These are phyloP conservation scores for Graphium colonna DNA, from an alignment of 2,888 invertebrate genomes.

Conservation along the genomic window DNA sequence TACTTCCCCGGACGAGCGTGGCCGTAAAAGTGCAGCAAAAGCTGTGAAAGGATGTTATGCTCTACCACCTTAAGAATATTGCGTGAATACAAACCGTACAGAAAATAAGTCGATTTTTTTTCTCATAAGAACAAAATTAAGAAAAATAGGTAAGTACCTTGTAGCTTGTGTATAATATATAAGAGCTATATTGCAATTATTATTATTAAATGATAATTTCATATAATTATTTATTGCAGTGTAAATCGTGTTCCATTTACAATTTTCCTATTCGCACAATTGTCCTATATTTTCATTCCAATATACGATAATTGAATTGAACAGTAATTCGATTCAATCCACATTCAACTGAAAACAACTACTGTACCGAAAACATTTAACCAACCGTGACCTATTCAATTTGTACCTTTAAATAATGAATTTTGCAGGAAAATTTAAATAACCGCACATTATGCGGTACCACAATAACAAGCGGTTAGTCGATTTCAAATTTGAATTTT, in stretches of 20 bases:
- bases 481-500: slow-evolving; percentile 4
- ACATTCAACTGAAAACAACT: slow-evolving; percentile 18
- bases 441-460: slow-evolving; percentile 10
- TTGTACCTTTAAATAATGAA: slow-evolving; percentile 19
- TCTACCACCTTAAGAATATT: too few species aligned
- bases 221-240: too few species aligned
- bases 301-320: slow-evolving; percentile 4
- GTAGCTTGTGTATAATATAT: too few species aligned
- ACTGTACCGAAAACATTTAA: slow-evolving; percentile 19
- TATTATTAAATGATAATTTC: too few species aligned
- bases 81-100: too few species aligned
- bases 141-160: too few species aligned
- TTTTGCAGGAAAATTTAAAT: slow-evolving; percentile 14
- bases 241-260: neutral
- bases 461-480: slow-evolving; percentile 7
- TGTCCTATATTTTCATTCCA: neutral
- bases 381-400: slow-evolving; percentile 20
- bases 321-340: slow-evolving; percentile 20
- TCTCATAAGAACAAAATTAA: too few species aligned
- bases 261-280: neutral
- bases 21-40: too few species aligned
- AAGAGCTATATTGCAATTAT: too few species aligned
- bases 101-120: too few species aligned
- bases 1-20: too few species aligned
- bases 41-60: too few species aligned